Conservation (phyloP, 2,888 invertebrate species). For the Hypomecis punctinalis region DNA sequence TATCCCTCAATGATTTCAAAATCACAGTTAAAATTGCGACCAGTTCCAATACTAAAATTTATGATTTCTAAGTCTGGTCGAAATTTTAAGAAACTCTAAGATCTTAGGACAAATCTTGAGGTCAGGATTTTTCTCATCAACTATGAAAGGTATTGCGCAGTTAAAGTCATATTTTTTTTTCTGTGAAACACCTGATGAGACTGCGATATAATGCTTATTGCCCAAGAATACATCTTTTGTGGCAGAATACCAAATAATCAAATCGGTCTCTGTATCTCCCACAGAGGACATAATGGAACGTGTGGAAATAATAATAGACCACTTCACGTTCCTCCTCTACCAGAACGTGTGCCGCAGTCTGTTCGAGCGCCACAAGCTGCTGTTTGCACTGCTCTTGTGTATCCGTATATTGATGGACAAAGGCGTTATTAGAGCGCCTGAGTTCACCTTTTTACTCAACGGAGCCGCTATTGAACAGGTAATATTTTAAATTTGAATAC, state of each 20-base stretch:
- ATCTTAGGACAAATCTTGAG: too few relatives aligned
- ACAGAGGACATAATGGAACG: constrained; percentile 89
- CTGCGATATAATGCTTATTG: too few relatives aligned
- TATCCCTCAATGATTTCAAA: too few relatives aligned
- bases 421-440: constrained; percentile 84
- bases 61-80: too few relatives aligned
- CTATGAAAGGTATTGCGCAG: too few relatives aligned
- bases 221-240: too few relatives aligned
- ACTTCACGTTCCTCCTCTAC: constrained; percentile 93
- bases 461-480: constrained; percentile 87
- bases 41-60: too few relatives aligned
- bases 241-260: neutral
- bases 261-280: constrained; percentile 6
- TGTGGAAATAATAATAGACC: constrained; percentile 91
- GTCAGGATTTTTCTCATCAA: neutral
- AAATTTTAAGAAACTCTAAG: too few relatives aligned
- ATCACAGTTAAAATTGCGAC: too few relatives aligned
- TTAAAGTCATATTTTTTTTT: too few relatives aligned
- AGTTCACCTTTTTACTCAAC: constrained; percentile 91
- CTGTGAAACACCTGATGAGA: too few relatives aligned
- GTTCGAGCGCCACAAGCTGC: constrained; percentile 94
- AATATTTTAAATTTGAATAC: constrained; percentile 3
- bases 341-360: constrained; percentile 95
- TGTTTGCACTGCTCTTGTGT: constrained; percentile 92
- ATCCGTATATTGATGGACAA: constrained; percentile 87